A percentile compares a stretch with the other conserved stretches of the same genome.
Conservation (phyloP, 2,888 invertebrate species). For the Muscina levida region DNA sequence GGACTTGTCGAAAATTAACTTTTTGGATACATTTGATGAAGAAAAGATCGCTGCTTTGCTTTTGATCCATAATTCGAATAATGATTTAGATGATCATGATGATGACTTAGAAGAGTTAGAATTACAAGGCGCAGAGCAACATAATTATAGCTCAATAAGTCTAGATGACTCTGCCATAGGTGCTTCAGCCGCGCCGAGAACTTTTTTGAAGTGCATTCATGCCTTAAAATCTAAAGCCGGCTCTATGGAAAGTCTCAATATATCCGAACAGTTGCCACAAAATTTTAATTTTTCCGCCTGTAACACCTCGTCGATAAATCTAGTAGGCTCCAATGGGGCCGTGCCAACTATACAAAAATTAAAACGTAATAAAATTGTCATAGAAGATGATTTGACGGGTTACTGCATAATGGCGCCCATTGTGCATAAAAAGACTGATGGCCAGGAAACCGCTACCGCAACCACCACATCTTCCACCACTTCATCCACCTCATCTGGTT, state of each 20-base stretch:
- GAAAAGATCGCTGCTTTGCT: slow-evolving; percentile 68
- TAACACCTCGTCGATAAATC: slow-evolving; percentile 78
- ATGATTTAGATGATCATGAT: slow-evolving; percentile 66
- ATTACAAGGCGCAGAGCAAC: slow-evolving; percentile 67
- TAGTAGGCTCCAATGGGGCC: slow-evolving; percentile 77
- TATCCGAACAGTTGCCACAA: slow-evolving; percentile 76
- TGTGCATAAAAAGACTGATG: slow-evolving; percentile 66
- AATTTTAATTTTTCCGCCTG: slow-evolving; percentile 79
- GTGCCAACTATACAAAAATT: slow-evolving; percentile 64
- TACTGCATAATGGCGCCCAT: slow-evolving; percentile 80
- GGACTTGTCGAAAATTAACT: slow-evolving; percentile 77
- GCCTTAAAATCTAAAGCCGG: slow-evolving; percentile 65
- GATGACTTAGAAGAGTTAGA: slow-evolving; percentile 68
- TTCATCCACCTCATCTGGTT: slow-evolving; percentile 74
- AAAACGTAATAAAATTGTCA: slow-evolving; percentile 71
- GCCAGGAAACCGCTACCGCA: slow-evolving; percentile 22
- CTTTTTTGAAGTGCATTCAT: not conserved
- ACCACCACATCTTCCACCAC: slow-evolving; percentile 63
- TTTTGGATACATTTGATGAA: slow-evolving; percentile 73
- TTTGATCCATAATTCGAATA: slow-evolving; percentile 68
- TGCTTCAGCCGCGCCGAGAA: slow-evolving; percentile 23
- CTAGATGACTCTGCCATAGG: slow-evolving; percentile 57
- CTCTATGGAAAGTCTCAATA: slow-evolving; percentile 74
- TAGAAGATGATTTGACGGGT: slow-evolving; percentile 77
- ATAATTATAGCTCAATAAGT: slow-evolving; percentile 70